Evolutionary conservation across 2,888 invertebrate species (phyloP).

Genomic region (Tenthredo mesomela): DNA sequence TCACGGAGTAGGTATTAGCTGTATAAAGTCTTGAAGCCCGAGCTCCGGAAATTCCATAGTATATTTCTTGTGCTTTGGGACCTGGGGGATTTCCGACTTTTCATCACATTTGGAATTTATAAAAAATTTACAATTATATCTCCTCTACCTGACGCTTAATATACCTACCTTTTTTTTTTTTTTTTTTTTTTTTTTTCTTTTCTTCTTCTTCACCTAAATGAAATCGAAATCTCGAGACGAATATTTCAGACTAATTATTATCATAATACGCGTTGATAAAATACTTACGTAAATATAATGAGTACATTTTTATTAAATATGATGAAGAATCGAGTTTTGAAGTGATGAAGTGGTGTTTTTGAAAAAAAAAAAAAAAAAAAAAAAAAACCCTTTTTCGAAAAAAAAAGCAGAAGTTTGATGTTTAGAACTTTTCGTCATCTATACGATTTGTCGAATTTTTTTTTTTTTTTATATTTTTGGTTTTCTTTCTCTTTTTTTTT

Average conservation of each 20-base stretch:
- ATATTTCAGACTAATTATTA: too few relatives aligned
- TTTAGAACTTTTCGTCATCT: not conserved
- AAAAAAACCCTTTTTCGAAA: too few relatives aligned
- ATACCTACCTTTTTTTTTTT: too few relatives aligned
- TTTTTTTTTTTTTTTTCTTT: too few relatives aligned
- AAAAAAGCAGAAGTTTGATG: not conserved
- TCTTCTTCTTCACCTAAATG: too few relatives aligned
- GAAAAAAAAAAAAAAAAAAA: too few relatives aligned
- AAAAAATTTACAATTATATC: not conserved
- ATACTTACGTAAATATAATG: too few relatives aligned
- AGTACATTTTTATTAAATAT: too few relatives aligned
- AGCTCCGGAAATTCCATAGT: conserved; percentile 1
- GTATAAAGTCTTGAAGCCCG: not conserved
- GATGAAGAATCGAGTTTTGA: too few relatives aligned
- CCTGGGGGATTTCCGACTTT: not conserved
- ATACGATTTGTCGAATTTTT: not conserved
- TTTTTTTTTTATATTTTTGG: not conserved
- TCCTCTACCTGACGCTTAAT: not conserved
- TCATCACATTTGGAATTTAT: conserved; percentile 6
- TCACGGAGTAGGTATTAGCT: not conserved
- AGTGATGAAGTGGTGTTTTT: too few relatives aligned
- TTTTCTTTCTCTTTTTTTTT: not conserved
- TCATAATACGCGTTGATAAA: too few relatives aligned
- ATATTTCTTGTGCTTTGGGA: not conserved
- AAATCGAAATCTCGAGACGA: too few relatives aligned